A percentile compares a stretch with the other conserved stretches of the same genome.
Evolutionary conservation across 2,888 invertebrate species (phyloP).

Genomic region (Apeira syringaria): DNA sequence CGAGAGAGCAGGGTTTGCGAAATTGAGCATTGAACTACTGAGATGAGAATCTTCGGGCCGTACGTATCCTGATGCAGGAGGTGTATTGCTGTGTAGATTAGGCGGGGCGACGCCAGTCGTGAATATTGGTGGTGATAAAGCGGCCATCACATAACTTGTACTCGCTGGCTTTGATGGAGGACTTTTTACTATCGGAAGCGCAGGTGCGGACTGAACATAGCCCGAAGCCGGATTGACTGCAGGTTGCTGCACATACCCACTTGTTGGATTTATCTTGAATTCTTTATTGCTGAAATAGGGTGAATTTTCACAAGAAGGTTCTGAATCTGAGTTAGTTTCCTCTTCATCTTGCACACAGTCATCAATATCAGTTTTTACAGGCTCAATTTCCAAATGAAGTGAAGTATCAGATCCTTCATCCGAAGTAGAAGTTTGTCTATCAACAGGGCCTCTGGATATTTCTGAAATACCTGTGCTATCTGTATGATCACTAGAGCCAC

Average conservation of each 20-base stretch:
- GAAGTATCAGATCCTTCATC: slow-evolving; percentile 73
- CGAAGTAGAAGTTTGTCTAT: slow-evolving; percentile 67
- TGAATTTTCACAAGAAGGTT: slow-evolving; percentile 55
- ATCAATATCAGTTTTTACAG: slow-evolving; percentile 45
- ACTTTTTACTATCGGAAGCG: slow-evolving; percentile 41
- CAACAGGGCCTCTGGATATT: slow-evolving; percentile 57
- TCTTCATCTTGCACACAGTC: slow-evolving; percentile 45
- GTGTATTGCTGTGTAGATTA: slow-evolving; percentile 43
- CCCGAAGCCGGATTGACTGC: slow-evolving; percentile 49
- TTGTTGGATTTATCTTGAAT: slow-evolving; percentile 61
- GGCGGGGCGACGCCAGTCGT: slow-evolving; percentile 57
- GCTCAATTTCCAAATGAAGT: slow-evolving; percentile 60
- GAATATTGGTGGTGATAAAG: slow-evolving; percentile 65
- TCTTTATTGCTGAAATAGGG: slow-evolving; percentile 60
- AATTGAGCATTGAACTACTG: slow-evolving; percentile 57
- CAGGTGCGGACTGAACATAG: slow-evolving; percentile 57
- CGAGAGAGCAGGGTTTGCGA: slow-evolving; percentile 60
- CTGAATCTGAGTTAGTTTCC: slow-evolving; percentile 54
- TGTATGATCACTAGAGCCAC: slow-evolving; percentile 71
- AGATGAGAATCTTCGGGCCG: slow-evolving; percentile 61
- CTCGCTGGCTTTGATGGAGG: slow-evolving; percentile 52
- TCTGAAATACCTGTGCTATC: slow-evolving; percentile 77
- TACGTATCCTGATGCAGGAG: slow-evolving; percentile 68
- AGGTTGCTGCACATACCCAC: slow-evolving; percentile 60
- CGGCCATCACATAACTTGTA: slow-evolving; percentile 75